Evolutionary conservation across 2,888 invertebrate species (phyloP).

Genomic region (Melanostoma mellinum): DNA sequence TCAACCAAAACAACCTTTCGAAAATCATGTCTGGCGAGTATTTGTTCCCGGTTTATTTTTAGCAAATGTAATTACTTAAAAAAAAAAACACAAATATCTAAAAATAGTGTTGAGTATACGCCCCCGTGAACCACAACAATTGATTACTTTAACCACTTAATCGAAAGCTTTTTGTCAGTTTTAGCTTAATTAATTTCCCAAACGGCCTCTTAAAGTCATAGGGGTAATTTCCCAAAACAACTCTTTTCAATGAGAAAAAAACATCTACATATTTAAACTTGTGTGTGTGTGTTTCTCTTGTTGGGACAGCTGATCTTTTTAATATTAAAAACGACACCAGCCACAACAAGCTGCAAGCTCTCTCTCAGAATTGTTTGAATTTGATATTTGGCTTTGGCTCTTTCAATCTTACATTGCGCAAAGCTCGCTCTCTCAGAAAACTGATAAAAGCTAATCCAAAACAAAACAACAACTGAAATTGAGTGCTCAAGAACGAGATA

Average conservation of each 20-base stretch:
- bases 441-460: constrained; percentile 15
- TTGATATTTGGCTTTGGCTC: background rate
- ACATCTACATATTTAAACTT: background rate
- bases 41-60: no score
- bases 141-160: background rate
- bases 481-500: background rate
- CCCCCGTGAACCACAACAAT: constrained; percentile 28
- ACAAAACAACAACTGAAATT: background rate
- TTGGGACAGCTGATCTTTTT: constrained; percentile 12
- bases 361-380: background rate
- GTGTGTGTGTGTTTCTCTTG: background rate
- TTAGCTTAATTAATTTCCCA: constrained; percentile 6
- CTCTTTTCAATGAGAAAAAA: background rate
- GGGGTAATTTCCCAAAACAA: constrained; percentile 45
- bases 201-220: background rate
- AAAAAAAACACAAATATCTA: background rate
- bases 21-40: no score
- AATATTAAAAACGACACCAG: background rate
- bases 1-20: no score
- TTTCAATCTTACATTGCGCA: background rate
- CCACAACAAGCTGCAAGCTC: constrained; percentile 1
- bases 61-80: background rate
- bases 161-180: background rate
- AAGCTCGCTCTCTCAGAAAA: background rate
- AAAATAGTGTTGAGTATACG: constrained; percentile 51